These are phyloP conservation scores for Trochalopteron elliotii DNA, from an alignment of 2,113 vertebrate genomes.

Conservation along the genomic window DNA sequence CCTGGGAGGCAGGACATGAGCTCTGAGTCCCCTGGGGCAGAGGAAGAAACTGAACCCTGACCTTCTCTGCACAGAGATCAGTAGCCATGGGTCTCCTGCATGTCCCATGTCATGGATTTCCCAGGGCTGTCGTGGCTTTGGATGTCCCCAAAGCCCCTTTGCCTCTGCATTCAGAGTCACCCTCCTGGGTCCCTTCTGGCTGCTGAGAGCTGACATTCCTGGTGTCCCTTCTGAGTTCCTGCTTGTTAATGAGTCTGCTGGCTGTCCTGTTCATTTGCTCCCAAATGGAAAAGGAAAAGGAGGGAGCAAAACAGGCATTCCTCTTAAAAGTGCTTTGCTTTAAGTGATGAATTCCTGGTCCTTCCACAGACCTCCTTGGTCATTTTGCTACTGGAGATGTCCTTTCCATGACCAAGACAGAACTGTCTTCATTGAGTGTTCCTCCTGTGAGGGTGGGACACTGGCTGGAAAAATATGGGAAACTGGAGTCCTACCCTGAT, in stretches of 20 bases:
- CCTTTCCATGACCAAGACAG: not conserved
- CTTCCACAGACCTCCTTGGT: not conserved
- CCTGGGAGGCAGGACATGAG: not conserved
- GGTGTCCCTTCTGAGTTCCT: not conserved
- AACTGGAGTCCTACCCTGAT: not conserved
- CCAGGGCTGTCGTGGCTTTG: slow-evolving; percentile 20
- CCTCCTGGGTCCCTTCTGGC: not conserved
- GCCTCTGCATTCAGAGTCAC: not conserved
- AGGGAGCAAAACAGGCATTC: not conserved
- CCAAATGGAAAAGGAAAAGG: not conserved
- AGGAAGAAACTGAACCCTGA: slow-evolving; percentile 34
- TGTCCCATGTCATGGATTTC: slow-evolving; percentile 45
- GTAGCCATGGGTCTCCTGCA: not conserved
- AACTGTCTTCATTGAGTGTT: rapidly evolving
- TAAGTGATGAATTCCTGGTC: not conserved
- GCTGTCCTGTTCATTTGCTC: not conserved
- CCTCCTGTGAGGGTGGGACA: not conserved
- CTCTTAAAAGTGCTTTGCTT: not conserved
- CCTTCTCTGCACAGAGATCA: slow-evolving; percentile 17
- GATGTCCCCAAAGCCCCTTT: not conserved
- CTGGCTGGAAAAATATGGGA: not conserved
- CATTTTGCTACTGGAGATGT: not conserved
- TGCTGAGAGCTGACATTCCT: not conserved
- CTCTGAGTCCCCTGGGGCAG: not conserved
- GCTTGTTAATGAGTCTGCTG: not conserved